Evolutionary conservation across 2,888 invertebrate species (phyloP).

Genomic region (Lithophane semibrunnea): DNA sequence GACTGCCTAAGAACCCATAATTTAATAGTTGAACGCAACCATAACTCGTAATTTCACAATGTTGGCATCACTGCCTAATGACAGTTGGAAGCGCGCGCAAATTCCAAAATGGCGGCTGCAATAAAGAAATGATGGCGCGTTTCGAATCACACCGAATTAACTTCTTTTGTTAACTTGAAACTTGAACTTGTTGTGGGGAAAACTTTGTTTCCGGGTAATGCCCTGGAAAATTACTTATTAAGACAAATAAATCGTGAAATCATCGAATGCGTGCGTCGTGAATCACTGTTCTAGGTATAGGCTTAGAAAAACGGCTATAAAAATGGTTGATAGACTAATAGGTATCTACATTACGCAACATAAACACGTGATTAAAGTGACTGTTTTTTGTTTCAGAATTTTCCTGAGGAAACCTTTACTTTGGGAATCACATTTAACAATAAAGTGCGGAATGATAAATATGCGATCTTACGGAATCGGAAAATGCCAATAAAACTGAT

Average conservation of each 20-base stretch:
- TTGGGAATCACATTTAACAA: constrained; percentile 28
- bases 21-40: constrained; percentile 86
- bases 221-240: constrained; percentile 63
- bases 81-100: constrained; percentile 83
- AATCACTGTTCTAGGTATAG: constrained; percentile 48
- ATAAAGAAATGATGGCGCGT: constrained; percentile 85
- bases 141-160: constrained; percentile 84
- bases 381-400: constrained; percentile 20
- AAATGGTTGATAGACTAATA: constrained; percentile 23
- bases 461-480: neutral
- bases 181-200: constrained; percentile 74
- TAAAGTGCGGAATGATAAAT: neutral
- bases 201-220: constrained; percentile 68
- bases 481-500: too few species aligned
- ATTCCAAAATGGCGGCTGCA: constrained; percentile 86
- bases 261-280: constrained; percentile 45
- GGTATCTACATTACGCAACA: constrained; percentile 36
- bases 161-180: constrained; percentile 77
- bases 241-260: constrained; percentile 59
- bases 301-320: constrained; percentile 36
- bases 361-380: constrained; percentile 5
- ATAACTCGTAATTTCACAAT: constrained; percentile 87
- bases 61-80: constrained; percentile 89
- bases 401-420: constrained; percentile 36
- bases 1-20: constrained; percentile 80